These are phyloP conservation scores for Hylyphantes graminicola DNA, from an alignment of 1,140 invertebrate genomes.

Conservation along the genomic window DNA sequence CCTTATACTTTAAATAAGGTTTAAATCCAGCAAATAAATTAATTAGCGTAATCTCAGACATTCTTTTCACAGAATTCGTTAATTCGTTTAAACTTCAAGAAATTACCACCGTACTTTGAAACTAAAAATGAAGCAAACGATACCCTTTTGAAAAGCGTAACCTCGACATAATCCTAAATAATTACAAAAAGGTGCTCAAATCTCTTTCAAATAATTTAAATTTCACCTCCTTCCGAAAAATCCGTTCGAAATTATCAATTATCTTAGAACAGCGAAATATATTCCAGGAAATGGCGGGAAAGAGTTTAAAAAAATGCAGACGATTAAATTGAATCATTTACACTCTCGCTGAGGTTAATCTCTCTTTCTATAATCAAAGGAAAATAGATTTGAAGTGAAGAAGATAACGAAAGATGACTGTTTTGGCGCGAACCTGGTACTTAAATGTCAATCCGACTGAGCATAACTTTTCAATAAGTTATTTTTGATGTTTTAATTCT, in stretches of 20 bases:
- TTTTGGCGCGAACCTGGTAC: no score
- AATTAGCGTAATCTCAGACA: background rate
- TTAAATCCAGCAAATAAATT: no score
- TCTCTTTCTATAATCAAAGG: slow-evolving; percentile 44
- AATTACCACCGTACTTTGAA: slow-evolving; percentile 11
- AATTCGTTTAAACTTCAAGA: slow-evolving; percentile 47
- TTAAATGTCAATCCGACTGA: no score
- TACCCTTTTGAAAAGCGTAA: slow-evolving; percentile 13
- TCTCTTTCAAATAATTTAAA: slow-evolving; percentile 43
- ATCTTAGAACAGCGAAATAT: slow-evolving; percentile 9
- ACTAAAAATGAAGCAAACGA: slow-evolving; percentile 21
- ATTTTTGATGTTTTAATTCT: no score
- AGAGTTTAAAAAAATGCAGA: slow-evolving; percentile 18
- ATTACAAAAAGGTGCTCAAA: slow-evolving; percentile 8
- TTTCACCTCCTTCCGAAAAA: slow-evolving; percentile 24
- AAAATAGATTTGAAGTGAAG: no score
- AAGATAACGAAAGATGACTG: no score
- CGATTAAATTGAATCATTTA: slow-evolving; percentile 34
- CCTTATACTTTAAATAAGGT: no score
- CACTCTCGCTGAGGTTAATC: background rate
- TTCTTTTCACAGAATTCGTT: background rate
- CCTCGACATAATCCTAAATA: slow-evolving; percentile 37
- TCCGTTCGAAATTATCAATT: slow-evolving; percentile 48
- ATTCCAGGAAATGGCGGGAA: slow-evolving; percentile 1
- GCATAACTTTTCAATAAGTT: no score